A percentile compares a stretch with the other conserved stretches of the same genome.
Conservation (phyloP, 2,797 vertebrate species). For the Menidia menidia region DNA sequence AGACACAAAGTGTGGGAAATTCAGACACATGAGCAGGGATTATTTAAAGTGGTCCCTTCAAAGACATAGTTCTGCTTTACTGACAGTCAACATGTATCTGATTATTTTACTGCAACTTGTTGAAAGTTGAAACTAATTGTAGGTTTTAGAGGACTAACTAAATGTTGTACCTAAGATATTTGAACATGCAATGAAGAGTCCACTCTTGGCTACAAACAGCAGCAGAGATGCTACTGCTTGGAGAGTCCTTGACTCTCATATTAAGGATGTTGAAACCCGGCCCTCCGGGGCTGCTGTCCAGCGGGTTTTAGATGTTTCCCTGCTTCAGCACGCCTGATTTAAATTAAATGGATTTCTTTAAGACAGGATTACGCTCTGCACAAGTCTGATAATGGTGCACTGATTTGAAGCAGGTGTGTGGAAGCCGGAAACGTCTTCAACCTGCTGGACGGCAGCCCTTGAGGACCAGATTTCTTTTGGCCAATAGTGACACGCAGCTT, state of each 20-base stretch:
- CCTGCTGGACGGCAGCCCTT: no score
- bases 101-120: constrained; percentile 3
- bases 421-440: no score
- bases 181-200: background rate
- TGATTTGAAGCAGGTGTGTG: no score
- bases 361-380: no score
- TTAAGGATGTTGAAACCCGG: no score
- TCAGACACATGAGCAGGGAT: constrained; percentile 56
- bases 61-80: background rate
- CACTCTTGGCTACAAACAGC: background rate
- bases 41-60: constrained; percentile 38
- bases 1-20: constrained; percentile 59
- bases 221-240: background rate
- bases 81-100: background rate
- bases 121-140: background rate
- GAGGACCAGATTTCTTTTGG: background rate
- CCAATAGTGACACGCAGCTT: constrained; percentile 20
- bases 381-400: no score
- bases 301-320: no score
- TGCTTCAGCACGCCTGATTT: no score
- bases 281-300: no score
- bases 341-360: no score
- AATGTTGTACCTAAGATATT: background rate
- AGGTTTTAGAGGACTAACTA: background rate
- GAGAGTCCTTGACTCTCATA: background rate